Evolutionary conservation across 2,797 vertebrate genomes (phyloP), one percentile per base, ranked within the genome.

Genomic region (Cyprinella venusta): DNA sequence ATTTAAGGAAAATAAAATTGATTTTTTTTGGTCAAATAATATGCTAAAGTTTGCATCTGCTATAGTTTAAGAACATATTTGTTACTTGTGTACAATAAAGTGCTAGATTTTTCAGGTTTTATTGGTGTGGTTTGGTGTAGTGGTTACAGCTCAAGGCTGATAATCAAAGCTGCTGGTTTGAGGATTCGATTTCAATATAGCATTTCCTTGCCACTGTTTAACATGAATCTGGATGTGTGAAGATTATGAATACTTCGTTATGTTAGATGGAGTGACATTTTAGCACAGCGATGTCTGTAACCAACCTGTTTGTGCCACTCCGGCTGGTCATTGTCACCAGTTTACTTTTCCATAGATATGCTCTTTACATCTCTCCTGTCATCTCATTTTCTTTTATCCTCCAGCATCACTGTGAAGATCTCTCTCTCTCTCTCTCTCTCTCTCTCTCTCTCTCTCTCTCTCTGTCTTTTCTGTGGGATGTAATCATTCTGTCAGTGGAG

Each of bases 401-500:
- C 13, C 33, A 19, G 48, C 63, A 6, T 38, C 38, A 24, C 69
- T 81, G 42, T 64, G 56, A 52, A 42, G n/a, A 70, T 79, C 48
- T 24, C 33, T 42, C 81, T 26, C 15, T 69, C 63, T 70, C 42
- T 83, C 54, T 50, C 33, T 76, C 82, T 79, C 64, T 77, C 48
- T 83, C 10, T 77, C 59, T 38, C 30, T 40, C 74, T 77, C 48
- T 24, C 33, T 42, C 81, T 26, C 13, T 69, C 63, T 75, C 42
- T 83, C 56, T 19, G 45, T 80, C 83, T 70, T 56, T 84, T 79
- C 67, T 78, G 33, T 84, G 80, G 84, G 84, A 85, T 79, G 84
- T 78, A 82, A 85, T 85, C 84, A 85, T 85, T 87, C 83, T 81
- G 79, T 82, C 76, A 82, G 80, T 9, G n/a, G 63, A 63, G 72